phyloP scores from a whole-genome alignment of 2,888 invertebrate species.

The Maniola hyperantus region DNA sequence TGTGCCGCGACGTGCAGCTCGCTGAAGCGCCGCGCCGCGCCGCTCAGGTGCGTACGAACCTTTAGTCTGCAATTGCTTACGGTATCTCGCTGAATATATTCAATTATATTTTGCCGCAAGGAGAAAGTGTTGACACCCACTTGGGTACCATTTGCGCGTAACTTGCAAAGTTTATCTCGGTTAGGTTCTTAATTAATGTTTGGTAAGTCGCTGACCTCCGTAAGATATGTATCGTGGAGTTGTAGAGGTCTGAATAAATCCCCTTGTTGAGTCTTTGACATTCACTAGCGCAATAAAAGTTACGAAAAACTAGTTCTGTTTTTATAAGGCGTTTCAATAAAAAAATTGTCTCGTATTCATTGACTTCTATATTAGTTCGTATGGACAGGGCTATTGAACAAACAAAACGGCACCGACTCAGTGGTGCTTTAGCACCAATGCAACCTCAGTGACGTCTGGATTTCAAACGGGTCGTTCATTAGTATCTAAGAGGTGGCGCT shows the following conservation, averaged over 20 bases:
- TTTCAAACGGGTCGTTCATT: too few relatives aligned
- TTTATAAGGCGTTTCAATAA: neutral
- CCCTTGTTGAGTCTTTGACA: neutral
- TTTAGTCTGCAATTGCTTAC: too few relatives aligned
- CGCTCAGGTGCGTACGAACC: too few relatives aligned
- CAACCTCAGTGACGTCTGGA: too few relatives aligned
- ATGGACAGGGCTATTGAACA: too few relatives aligned
- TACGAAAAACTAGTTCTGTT: neutral
- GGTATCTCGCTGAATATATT: too few relatives aligned
- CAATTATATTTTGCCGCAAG: neutral
- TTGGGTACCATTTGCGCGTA: constrained; percentile 11
- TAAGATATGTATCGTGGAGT: constrained; percentile 3
- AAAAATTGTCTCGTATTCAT: neutral
- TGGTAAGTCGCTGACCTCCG: constrained; percentile 4
- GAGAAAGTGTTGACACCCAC: constrained; percentile 3
- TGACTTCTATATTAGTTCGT: too few relatives aligned
- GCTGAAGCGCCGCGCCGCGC: too few relatives aligned
- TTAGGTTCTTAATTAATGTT: constrained; percentile 18
- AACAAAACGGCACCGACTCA: too few relatives aligned
- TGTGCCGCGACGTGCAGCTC: too few relatives aligned
- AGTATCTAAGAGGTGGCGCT: too few relatives aligned
- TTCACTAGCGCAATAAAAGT: neutral
- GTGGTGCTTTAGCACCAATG: too few relatives aligned
- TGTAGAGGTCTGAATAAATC: neutral
- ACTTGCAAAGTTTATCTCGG: constrained; percentile 14